These are phyloP conservation scores for Myodes glareolus DNA, from an alignment of 2,113 vertebrate species.

Conservation along the genomic window DNA sequence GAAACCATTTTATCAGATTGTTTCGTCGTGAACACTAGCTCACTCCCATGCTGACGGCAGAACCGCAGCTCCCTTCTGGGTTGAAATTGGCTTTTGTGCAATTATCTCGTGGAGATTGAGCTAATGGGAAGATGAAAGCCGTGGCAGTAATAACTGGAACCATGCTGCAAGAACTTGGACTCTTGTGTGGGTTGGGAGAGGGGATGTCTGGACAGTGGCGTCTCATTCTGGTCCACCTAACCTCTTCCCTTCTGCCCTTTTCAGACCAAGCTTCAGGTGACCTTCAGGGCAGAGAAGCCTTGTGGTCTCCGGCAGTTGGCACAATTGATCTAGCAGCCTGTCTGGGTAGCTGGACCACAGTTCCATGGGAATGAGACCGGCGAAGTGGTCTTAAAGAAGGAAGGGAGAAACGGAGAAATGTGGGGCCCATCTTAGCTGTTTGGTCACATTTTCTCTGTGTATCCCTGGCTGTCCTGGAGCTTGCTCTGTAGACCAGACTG, in stretches of 20 bases:
- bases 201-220: not conserved
- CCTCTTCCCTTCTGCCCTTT: not conserved
- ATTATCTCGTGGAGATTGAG: not conserved
- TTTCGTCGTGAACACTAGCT: not conserved
- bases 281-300: not conserved
- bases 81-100: not conserved
- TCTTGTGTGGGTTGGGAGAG: not conserved
- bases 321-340: not conserved
- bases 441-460: no score
- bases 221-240: not conserved
- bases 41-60: not conserved
- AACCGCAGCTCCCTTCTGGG: not conserved
- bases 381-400: not conserved
- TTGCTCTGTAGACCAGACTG: no score
- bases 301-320: fast-evolving
- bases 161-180: not conserved
- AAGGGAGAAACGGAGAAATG: not conserved
- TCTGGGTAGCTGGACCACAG: not conserved
- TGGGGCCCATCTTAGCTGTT: not conserved
- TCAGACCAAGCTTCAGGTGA: not conserved
- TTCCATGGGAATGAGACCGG: not conserved
- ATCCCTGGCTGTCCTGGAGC: no score
- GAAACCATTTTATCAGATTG: not conserved
- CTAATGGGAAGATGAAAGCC: not conserved
- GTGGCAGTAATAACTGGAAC: not conserved